These are phyloP conservation scores for Ephydatia muelleri DNA, from an alignment of 37 sponge, comb jelly and placozoan species.

Conservation along the genomic window DNA sequence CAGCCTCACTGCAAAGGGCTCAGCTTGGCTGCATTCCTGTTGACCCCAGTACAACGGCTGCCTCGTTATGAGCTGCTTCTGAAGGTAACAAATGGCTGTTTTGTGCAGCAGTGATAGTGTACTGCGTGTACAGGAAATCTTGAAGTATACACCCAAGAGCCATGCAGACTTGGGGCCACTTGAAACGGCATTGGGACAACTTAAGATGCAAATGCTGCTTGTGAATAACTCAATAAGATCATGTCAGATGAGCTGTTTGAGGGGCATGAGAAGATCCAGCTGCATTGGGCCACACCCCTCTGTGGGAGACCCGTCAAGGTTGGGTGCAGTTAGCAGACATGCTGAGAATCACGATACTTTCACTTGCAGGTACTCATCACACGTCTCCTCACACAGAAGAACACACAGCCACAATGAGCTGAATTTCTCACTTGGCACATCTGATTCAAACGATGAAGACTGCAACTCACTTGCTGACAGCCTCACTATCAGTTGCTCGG, in stretches of 20 bases:
- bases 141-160: slow-evolving; percentile 36
- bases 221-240: slow-evolving; percentile 61
- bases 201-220: slow-evolving; percentile 35
- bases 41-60: slow-evolving; percentile 73
- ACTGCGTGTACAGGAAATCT: slow-evolving; percentile 26
- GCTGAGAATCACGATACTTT: neutral
- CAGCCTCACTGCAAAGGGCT: slow-evolving; percentile 55
- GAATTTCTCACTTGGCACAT: neutral
- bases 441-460: neutral
- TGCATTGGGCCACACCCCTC: neutral
- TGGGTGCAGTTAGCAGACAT: neutral
- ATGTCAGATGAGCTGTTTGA: slow-evolving; percentile 54
- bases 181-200: slow-evolving; percentile 13
- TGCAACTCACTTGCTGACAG: neutral
- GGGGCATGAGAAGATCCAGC: neutral
- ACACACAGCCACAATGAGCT: neutral
- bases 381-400: neutral
- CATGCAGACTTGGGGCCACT: slow-evolving; percentile 50
- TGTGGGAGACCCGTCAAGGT: neutral
- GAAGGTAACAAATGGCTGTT: slow-evolving; percentile 13
- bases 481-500: neutral
- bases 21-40: slow-evolving; percentile 48
- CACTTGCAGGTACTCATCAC: neutral
- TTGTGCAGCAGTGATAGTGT: neutral
- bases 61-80: slow-evolving; percentile 72